These are phyloP conservation scores for Slavum lentiscoides DNA, from an alignment of 2,888 invertebrate genomes.

Conservation along the genomic window DNA sequence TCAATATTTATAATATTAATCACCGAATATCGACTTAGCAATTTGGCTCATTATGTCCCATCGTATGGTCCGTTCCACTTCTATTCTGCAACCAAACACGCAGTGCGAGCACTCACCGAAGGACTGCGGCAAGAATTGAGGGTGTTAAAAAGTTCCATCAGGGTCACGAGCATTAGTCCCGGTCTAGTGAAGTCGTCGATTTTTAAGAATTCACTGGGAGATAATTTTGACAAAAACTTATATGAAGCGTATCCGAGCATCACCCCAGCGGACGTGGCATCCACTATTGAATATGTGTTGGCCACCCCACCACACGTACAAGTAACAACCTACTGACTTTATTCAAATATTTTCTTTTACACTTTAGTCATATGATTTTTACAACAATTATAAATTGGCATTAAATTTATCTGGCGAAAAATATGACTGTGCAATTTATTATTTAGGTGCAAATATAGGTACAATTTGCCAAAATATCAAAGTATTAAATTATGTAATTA, in stretches of 20 bases:
- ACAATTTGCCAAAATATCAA: neutral
- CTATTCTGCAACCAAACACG: conserved; percentile 61
- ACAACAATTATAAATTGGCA: neutral
- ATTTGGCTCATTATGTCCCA: conserved; percentile 56
- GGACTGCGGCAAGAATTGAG: conserved; percentile 60
- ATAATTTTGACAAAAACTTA: conserved; percentile 55
- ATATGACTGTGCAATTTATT: neutral
- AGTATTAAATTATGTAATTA: neutral
- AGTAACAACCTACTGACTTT: conserved; percentile 51
- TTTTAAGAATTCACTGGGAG: conserved; percentile 56
- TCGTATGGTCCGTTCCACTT: conserved; percentile 57
- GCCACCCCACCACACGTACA: conserved; percentile 56
- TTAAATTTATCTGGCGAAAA: neutral
- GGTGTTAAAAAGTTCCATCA: conserved; percentile 57
- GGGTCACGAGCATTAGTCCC: conserved; percentile 57
- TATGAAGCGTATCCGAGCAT: conserved; percentile 56
- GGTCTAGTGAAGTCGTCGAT: conserved; percentile 57
- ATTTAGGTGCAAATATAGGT: neutral
- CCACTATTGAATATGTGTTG: conserved; percentile 56
- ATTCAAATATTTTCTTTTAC: neutral
- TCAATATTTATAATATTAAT: neutral
- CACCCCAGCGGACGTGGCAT: conserved; percentile 56
- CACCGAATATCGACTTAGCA: conserved; percentile 52
- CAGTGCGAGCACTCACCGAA: conserved; percentile 61
- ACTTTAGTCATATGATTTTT: neutral